Conservation (phyloP, 2,888 invertebrate genomes). For the Enchytraeus crypticus region DNA sequence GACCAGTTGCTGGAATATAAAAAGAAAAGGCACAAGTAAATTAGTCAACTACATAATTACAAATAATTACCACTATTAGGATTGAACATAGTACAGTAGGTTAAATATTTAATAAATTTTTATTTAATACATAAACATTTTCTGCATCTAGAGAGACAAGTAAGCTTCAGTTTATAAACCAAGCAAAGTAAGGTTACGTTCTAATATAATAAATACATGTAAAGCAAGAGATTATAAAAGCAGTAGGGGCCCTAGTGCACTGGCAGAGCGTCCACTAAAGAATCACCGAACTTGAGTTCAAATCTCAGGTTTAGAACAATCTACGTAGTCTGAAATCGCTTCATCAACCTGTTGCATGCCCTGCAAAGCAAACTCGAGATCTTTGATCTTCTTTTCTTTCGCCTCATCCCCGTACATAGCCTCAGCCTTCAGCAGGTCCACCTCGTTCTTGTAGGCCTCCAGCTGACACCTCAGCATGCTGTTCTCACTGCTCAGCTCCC, state of each 20-base stretch:
- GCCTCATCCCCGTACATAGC: conserved; percentile 56
- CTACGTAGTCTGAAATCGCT: no score
- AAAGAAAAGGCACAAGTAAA: background rate
- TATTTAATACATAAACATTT: no score
- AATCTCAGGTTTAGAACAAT: no score
- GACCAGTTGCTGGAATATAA: conserved; percentile 15
- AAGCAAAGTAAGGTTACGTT: background rate
- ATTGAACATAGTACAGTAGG: no score
- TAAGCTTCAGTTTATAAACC: background rate
- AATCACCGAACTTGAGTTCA: no score
- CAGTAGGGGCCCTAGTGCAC: no score
- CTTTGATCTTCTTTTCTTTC: conserved; percentile 74
- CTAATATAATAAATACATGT: no score
- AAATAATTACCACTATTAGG: no score
- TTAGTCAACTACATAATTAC: background rate
- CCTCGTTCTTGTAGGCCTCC: conserved; percentile 88
- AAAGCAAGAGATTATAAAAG: no score
- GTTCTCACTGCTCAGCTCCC: conserved; percentile 65
- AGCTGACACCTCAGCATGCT: conserved; percentile 73
- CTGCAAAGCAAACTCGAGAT: conserved; percentile 58
- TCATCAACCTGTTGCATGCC: conserved; percentile 44
- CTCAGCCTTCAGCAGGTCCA: conserved; percentile 73
- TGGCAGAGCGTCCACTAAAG: no score
- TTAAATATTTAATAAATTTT: no score
- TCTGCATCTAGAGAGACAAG: background rate